A percentile compares a stretch with the other conserved stretches of the same genome.
These are phyloP conservation scores for Coelopa pilipes DNA, from an alignment of 2,888 invertebrate species.

Conservation along the genomic window DNA sequence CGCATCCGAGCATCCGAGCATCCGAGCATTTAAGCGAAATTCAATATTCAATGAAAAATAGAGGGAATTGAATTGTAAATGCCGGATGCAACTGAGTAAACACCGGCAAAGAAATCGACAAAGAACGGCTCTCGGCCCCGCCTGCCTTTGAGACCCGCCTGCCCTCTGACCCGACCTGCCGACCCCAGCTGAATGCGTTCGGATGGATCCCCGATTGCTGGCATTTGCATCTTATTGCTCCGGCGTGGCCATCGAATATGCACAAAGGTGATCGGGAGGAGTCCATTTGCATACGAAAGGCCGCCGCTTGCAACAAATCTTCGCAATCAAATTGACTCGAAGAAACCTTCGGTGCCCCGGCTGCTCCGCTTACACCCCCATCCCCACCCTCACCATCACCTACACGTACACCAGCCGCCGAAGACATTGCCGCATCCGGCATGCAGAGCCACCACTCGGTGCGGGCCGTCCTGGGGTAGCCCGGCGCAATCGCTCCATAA, in stretches of 20 bases:
- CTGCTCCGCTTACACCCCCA: not conserved
- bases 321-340: conserved; percentile 27
- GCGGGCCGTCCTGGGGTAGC: not conserved
- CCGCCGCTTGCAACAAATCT: conserved; percentile 19
- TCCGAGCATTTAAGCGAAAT: too few species aligned
- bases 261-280: conserved; percentile 27
- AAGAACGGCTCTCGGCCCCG: not conserved
- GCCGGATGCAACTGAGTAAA: too few species aligned
- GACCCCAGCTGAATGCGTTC: not conserved
- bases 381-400: not conserved
- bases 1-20: too few species aligned
- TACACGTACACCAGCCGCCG: too few species aligned
- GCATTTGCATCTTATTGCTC: conserved; percentile 33
- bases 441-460: not conserved
- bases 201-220: not conserved
- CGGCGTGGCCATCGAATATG: conserved; percentile 23
- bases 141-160: not conserved
- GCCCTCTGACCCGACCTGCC: not conserved
- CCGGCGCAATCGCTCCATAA: not conserved
- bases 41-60: too few species aligned
- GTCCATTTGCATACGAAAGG: conserved; percentile 33
- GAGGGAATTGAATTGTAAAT: too few species aligned
- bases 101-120: not conserved
- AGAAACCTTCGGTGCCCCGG: not conserved
- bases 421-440: not conserved